Percentiles rank a stretch among this genome's conserved stretches.
These are phyloP conservation scores for Hyperoodon ampullatus DNA, from an alignment of 2,113 vertebrate species.

Conservation along the genomic window DNA sequence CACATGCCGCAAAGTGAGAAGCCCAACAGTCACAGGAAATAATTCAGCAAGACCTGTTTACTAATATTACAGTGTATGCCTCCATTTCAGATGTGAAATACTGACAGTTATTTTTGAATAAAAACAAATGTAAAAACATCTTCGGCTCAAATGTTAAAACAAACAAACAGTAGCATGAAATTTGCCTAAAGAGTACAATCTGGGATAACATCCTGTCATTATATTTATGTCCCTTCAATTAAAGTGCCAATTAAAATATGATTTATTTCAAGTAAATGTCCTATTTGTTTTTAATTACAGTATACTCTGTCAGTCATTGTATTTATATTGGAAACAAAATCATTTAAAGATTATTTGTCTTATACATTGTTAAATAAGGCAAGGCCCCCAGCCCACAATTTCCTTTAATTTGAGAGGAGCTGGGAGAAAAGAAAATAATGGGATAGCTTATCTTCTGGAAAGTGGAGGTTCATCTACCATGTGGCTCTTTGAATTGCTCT, in stretches of 20 bases:
- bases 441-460: constrained; percentile 25
- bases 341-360: constrained; percentile 69
- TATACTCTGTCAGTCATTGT: background rate
- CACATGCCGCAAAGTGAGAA: background rate
- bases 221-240: constrained; percentile 70
- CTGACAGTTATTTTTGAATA: background rate
- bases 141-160: background rate
- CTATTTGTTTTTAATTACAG: constrained; percentile 74
- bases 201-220: constrained; percentile 52
- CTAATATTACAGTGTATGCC: no score
- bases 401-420: constrained; percentile 50
- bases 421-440: background rate
- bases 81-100: background rate
- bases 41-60: background rate
- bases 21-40: background rate
- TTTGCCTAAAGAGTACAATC: background rate
- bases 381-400: constrained; percentile 36
- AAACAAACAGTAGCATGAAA: background rate
- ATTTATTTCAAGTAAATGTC: constrained; percentile 75
- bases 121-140: background rate
- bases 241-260: constrained; percentile 74
- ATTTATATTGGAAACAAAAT: constrained; percentile 53
- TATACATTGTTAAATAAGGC: constrained; percentile 1
- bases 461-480: background rate
- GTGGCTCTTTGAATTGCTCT: constrained; percentile 1